Evolutionary conservation across 2,888 invertebrate genomes (phyloP).

Genomic region (Stenodera caucasica): DNA sequence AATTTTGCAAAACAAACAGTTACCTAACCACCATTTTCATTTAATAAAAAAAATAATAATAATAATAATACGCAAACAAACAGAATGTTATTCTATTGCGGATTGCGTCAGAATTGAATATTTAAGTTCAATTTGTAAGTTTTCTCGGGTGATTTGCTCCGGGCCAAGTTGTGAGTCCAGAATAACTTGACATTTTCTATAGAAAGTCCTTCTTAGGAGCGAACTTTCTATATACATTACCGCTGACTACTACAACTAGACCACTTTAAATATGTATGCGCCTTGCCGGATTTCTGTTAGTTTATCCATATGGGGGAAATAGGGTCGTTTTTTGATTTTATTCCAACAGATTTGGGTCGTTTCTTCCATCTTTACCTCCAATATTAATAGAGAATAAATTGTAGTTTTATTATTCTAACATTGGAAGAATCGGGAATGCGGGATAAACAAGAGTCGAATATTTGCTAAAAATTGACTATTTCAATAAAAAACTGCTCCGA

Average conservation of each 20-base stretch:
- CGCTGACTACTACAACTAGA: slow-evolving; percentile 15
- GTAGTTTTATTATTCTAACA: slow-evolving; percentile 33
- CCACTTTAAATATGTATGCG: slow-evolving; percentile 24
- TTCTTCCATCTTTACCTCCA: neutral
- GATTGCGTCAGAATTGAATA: no score
- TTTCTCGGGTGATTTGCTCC: neutral
- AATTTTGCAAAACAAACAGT: neutral
- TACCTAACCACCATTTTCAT: no score
- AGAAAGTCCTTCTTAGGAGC: neutral
- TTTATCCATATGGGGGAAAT: neutral
- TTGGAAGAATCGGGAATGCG: slow-evolving; percentile 6
- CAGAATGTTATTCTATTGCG: no score
- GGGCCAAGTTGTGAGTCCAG: neutral
- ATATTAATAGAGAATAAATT: slow-evolving; percentile 20
- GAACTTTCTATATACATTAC: neutral
- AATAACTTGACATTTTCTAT: neutral
- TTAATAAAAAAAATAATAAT: no score
- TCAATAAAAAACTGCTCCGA: no score
- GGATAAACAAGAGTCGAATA: no score
- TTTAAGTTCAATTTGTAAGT: neutral
- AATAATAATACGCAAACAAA: no score
- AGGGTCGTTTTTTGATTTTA: neutral
- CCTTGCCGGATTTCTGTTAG: slow-evolving; percentile 18
- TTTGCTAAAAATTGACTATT: no score
- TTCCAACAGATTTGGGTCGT: neutral